Evolutionary conservation across 2,797 vertebrate genomes (phyloP).

Genomic region (Amblyopsis hoosieri): DNA sequence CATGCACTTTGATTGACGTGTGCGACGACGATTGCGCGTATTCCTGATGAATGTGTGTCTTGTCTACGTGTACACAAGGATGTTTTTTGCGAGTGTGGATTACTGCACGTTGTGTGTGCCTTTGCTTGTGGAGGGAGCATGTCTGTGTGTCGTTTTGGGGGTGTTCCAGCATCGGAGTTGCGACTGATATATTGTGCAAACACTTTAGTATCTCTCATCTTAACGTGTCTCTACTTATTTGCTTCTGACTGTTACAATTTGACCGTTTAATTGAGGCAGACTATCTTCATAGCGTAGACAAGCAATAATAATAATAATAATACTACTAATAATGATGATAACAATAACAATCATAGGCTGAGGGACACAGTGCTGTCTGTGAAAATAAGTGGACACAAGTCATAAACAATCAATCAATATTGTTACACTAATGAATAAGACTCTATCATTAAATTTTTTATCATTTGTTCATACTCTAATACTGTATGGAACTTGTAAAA

Average conservation of each 20-base stretch:
- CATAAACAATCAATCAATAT: conserved; percentile 20
- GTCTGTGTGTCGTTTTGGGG: neutral
- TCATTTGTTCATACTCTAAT: conserved; percentile 37
- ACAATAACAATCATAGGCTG: conserved; percentile 41
- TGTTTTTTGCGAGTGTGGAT: conserved; percentile 4
- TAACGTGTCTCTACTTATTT: conserved; percentile 58
- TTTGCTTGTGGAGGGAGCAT: conserved; percentile 30
- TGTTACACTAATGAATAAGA: conserved; percentile 10
- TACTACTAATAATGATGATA: conserved; percentile 50
- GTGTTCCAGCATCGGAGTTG: neutral
- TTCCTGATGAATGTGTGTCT: neutral
- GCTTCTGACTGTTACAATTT: neutral
- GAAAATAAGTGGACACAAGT: conserved; percentile 21
- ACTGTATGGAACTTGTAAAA: conserved; percentile 49
- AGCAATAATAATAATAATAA: conserved; percentile 69
- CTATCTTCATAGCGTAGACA: conserved; percentile 74
- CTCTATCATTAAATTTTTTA: conserved; percentile 4
- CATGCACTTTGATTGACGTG: neutral
- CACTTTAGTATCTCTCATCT: conserved; percentile 34
- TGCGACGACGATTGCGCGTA: neutral
- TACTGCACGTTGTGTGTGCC: neutral
- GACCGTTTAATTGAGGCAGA: conserved; percentile 41
- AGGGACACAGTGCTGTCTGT: conserved; percentile 8
- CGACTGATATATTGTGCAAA: too few species aligned
- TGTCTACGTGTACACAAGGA: neutral